Conservation (phyloP, 2,888 invertebrate genomes). For the Bombylius discolor region DNA sequence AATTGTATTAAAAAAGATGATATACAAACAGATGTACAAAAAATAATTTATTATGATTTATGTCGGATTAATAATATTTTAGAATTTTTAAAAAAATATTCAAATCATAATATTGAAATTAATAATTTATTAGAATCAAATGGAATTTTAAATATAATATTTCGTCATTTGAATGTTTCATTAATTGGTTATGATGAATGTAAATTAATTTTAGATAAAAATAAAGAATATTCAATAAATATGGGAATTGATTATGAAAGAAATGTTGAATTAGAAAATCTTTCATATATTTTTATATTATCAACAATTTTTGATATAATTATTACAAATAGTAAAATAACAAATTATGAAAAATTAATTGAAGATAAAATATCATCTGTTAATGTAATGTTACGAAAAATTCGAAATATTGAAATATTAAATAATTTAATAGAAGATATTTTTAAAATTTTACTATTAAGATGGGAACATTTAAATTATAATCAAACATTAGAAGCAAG, state of each 20-base stretch:
- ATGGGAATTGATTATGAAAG: constrained; percentile 1
- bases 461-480: constrained; percentile 28
- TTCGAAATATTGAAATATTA: constrained; percentile 23
- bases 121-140: neutral
- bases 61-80: constrained; percentile 2
- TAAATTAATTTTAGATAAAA: constrained; percentile 21
- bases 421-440: constrained; percentile 28
- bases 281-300: constrained; percentile 26
- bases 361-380: constrained; percentile 21
- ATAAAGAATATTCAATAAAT: constrained; percentile 12
- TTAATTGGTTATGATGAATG: constrained; percentile 22
- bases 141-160: constrained; percentile 5
- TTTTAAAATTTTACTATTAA: constrained; percentile 27
- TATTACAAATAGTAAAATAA: constrained; percentile 16
- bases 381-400: constrained; percentile 25
- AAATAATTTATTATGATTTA: constrained; percentile 3
- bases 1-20: neutral
- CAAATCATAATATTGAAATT: neutral
- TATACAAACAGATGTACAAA: neutral
- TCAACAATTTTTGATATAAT: constrained; percentile 25
- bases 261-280: constrained; percentile 24
- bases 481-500: neutral
- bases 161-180: constrained; percentile 12
- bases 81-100: constrained; percentile 2
- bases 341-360: constrained; percentile 12